A percentile compares a stretch with the other conserved stretches of the same genome.
Conservation (phyloP, 2,797 vertebrate species). For the Meriones psammophilus region DNA sequence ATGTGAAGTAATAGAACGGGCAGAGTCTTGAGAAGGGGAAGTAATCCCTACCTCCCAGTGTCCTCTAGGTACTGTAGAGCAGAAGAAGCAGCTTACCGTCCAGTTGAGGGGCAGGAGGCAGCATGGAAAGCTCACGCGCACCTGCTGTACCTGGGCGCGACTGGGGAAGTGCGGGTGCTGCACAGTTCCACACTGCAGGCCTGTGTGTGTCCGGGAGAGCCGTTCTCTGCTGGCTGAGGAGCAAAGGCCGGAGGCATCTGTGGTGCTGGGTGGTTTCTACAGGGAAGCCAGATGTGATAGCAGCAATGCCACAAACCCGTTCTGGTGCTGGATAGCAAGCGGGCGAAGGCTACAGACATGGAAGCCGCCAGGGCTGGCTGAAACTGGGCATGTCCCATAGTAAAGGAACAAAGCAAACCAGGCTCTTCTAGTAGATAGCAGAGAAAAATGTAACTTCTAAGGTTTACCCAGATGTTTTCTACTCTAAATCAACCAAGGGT, state of each 20-base stretch:
- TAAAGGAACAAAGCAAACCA: too few relatives aligned
- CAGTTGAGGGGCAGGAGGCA: neutral
- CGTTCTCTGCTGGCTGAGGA: neutral
- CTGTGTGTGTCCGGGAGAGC: accelerated
- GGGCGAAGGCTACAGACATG: too few relatives aligned
- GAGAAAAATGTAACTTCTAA: neutral
- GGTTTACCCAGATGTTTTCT: neutral
- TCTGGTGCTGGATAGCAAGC: neutral
- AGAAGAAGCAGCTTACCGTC: neutral
- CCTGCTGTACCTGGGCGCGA: neutral
- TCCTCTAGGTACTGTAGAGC: neutral
- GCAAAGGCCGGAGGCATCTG: neutral
- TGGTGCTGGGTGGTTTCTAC: accelerated
- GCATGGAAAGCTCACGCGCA: neutral
- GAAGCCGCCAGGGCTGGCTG: neutral
- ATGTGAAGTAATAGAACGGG: neutral
- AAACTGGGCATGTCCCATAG: neutral
- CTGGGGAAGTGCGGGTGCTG: neutral
- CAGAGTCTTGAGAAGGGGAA: neutral
- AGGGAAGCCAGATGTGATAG: neutral
- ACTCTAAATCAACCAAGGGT: neutral
- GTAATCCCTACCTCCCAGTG: neutral
- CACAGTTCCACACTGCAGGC: neutral
- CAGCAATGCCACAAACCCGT: neutral
- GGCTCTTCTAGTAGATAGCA: neutral